Conservation (phyloP, 2,113 vertebrate species). For the Nymphicus hollandicus region DNA sequence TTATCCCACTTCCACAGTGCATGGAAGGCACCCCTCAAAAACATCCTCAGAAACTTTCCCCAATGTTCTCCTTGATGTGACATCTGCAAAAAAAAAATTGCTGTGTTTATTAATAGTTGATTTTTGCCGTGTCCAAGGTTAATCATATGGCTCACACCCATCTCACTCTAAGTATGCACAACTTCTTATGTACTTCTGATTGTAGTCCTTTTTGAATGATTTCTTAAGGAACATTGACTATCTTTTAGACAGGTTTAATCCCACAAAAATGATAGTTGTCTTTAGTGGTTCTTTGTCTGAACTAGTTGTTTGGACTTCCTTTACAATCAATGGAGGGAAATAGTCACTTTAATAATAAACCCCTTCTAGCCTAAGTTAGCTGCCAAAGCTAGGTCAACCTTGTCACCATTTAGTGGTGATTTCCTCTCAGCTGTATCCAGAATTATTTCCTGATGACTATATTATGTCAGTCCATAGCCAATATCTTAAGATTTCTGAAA, state of each 20-base stretch:
- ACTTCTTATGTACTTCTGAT: neutral
- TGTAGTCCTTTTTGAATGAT: neutral
- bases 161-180: neutral
- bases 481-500: neutral
- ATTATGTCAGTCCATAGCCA: neutral
- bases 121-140: neutral
- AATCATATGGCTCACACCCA: accelerated
- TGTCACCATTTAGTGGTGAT: neutral
- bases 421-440: neutral
- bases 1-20: neutral
- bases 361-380: neutral
- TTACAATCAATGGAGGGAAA: neutral
- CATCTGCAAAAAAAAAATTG: neutral
- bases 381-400: neutral
- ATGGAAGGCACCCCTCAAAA: neutral
- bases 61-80: neutral
- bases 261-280: neutral
- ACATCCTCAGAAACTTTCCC: neutral
- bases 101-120: neutral
- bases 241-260: neutral
- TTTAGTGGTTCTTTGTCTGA: neutral
- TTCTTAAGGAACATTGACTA: neutral
- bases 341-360: neutral
- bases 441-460: neutral
- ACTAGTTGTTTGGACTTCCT: neutral